Base-by-base conservation (phyloP, 2,113 vertebrate species). In the Trichomycterus rosablanca region DNA sequence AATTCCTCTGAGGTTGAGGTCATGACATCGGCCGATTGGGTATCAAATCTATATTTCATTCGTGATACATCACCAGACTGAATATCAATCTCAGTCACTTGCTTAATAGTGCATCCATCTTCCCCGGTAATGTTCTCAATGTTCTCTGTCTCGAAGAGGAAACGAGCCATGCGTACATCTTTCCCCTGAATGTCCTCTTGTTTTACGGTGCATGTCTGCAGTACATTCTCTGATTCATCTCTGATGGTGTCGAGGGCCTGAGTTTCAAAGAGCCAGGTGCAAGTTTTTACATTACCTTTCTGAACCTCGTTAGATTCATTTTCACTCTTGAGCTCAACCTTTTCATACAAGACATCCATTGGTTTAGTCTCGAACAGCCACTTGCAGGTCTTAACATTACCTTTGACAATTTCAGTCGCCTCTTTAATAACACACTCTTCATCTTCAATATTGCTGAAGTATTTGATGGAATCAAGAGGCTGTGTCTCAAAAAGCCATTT, bases 401-500 rank as follows among this genome's bases (percentile, higher is more conserved):
- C 93, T 76, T 89, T 93, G 56, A 93, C 67, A 50, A 86, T 71
- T 9, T 93, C 89, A 23, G 52, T 51, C 34, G 23, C 74, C 53
- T 81, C 63, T 35, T 70, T 81, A 46, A 59, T 63, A 50, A 77
- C 68, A 49, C 18, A 78, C 75, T 90, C 89, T 66, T 84, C 87
- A 70, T 91, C 89, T 73, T 91, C 91, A 28, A 78, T 67, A 26
- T 90, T 86, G 58, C 83, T 91, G 67, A 91, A 90, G 75, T 90
- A 86, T 75, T 92, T 93, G 59, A 96, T 93, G 3, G 86, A 84
- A 76, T 96, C 92, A 51, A 96, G 85, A 67, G 92, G 88, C 71
- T 95, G 92, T 3, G 92, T 96, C 86, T 96, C 93, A 87, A 96
- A 96, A 30, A 96, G 77, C 93, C 93, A 96, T 70, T 93, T 94